phyloP scores from a whole-genome alignment of 2,888 invertebrate genomes.

The Agonopterix subpropinquella region DNA sequence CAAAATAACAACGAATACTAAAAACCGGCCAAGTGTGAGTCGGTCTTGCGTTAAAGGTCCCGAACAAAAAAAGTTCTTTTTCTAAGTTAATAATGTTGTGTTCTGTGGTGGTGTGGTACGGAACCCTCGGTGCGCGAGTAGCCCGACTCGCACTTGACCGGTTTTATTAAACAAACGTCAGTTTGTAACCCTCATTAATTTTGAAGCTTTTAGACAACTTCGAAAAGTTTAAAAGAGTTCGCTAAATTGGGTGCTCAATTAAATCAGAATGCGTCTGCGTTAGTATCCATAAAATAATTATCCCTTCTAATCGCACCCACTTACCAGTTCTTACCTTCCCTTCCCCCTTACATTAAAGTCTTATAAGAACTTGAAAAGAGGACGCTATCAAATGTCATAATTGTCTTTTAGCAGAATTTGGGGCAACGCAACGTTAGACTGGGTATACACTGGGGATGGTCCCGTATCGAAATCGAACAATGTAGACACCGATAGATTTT shows the following conservation, averaged over 20 bases:
- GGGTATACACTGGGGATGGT: not conserved
- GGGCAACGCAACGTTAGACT: not conserved
- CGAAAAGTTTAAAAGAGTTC: not conserved
- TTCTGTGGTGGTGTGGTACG: too few relatives aligned
- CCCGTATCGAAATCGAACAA: too few relatives aligned
- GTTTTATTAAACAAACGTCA: too few relatives aligned
- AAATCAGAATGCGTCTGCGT: slow-evolving; percentile 1
- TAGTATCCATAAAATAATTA: slow-evolving; percentile 30
- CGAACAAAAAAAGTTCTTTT: too few relatives aligned
- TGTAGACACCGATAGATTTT: too few relatives aligned
- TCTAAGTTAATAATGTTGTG: too few relatives aligned
- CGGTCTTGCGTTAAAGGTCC: too few relatives aligned
- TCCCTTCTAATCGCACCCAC: slow-evolving; percentile 17
- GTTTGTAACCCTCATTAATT: too few relatives aligned
- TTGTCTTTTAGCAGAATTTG: slow-evolving; percentile 30
- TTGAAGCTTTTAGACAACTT: not conserved
- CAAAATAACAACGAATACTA: too few relatives aligned
- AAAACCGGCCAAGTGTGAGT: too few relatives aligned
- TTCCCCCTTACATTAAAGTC: slow-evolving; percentile 20
- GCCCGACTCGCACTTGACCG: too few relatives aligned
- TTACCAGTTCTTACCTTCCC: slow-evolving; percentile 10
- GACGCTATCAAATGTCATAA: slow-evolving; percentile 38
- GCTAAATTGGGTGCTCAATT: slow-evolving; percentile 4
- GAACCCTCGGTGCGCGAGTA: too few relatives aligned
- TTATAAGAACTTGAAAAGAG: slow-evolving; percentile 30